Conservation (phyloP, 2,113 vertebrate genomes). For the Canis aureus region DNA sequence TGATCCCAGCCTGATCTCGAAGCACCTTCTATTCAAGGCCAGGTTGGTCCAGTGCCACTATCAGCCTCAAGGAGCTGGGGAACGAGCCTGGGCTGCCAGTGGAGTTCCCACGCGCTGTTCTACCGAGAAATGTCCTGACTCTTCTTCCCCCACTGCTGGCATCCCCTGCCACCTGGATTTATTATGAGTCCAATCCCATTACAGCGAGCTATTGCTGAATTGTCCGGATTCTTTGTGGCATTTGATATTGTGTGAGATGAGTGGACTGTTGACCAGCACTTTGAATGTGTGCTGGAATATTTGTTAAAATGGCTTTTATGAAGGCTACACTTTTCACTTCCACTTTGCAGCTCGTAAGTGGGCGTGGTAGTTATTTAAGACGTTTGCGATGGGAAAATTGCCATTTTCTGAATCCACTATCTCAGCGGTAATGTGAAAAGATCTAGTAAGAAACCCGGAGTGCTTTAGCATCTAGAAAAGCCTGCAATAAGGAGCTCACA, state of each 20-base stretch:
- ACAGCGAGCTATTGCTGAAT: neutral
- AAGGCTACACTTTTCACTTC: neutral
- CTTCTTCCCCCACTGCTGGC: neutral
- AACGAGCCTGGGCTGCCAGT: neutral
- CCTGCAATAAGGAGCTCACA: neutral
- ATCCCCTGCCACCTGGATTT: neutral
- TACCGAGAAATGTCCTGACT: neutral
- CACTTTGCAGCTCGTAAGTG: accelerated
- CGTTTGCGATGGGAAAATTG: neutral
- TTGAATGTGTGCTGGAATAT: neutral
- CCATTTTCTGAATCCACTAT: neutral
- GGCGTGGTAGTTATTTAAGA: neutral
- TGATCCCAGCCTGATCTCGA: neutral
- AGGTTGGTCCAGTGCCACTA: neutral
- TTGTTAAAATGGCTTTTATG: neutral
- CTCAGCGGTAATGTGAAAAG: neutral
- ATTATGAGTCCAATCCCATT: neutral
- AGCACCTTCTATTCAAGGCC: neutral
- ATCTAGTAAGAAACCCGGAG: neutral
- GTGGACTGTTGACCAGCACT: neutral
- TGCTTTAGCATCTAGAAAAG: neutral
- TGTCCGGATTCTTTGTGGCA: neutral
- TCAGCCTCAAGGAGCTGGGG: neutral
- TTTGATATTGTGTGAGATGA: neutral
- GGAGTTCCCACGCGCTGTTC: neutral